phyloP scores from a whole-genome alignment of 2,113 vertebrate genomes.

The Psittacula cyanocephala region DNA sequence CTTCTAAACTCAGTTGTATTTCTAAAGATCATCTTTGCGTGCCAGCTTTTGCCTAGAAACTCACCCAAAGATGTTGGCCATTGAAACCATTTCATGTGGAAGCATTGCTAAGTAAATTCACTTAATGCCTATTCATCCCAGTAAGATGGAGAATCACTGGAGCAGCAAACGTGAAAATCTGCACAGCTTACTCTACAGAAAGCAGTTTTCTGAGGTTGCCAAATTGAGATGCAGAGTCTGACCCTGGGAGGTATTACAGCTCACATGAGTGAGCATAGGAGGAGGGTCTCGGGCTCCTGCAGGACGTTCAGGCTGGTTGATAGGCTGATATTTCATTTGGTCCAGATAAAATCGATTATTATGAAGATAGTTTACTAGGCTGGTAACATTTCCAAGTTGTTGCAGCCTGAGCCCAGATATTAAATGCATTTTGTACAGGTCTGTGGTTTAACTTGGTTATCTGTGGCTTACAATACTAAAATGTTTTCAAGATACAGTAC shows the following conservation, averaged over 20 bases:
- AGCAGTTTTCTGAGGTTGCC: slow-evolving; percentile 61
- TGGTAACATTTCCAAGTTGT: not conserved
- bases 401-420: not conserved
- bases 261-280: not conserved
- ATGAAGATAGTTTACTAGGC: not conserved
- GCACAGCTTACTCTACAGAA: slow-evolving; percentile 61
- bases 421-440: not conserved
- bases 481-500: not conserved
- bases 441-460: not conserved
- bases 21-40: slow-evolving; percentile 53
- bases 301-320: not conserved
- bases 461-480: not conserved
- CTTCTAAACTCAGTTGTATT: slow-evolving; percentile 32
- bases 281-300: not conserved
- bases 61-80: slow-evolving; percentile 66
- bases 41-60: slow-evolving; percentile 48
- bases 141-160: slow-evolving; percentile 65
- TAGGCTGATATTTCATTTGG: slow-evolving; percentile 21
- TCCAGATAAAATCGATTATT: slow-evolving; percentile 9
- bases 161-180: slow-evolving; percentile 80
- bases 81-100: slow-evolving; percentile 81
- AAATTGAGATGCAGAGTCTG: slow-evolving; percentile 57
- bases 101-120: slow-evolving; percentile 81
- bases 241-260: slow-evolving; percentile 45
- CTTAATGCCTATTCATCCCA: slow-evolving; percentile 78